A percentile compares a stretch with the other conserved stretches of the same genome.
phyloP scores from a whole-genome alignment of 2,888 invertebrate genomes.

The Diogma glabrata region DNA sequence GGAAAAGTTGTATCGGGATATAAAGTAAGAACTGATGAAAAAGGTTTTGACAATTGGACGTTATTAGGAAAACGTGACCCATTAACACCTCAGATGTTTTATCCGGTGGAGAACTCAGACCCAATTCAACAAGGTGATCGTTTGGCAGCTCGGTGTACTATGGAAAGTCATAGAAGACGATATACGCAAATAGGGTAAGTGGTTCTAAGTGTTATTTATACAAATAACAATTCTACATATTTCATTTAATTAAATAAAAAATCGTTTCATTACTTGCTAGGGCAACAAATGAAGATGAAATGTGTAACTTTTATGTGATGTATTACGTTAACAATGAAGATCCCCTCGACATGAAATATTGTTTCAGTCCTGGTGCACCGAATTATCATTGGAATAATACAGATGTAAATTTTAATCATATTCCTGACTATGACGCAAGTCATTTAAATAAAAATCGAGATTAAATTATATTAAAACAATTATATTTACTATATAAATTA shows the following conservation, averaged over 20 bases:
- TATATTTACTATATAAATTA: no score
- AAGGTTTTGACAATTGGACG: constrained; percentile 59
- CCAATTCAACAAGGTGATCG: constrained; percentile 59
- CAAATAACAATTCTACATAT: not conserved
- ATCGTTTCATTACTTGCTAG: constrained; percentile 34
- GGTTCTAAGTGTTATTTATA: not conserved
- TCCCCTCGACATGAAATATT: constrained; percentile 67
- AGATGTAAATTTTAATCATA: constrained; percentile 53
- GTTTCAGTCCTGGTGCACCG: constrained; percentile 77
- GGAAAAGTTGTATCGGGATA: constrained; percentile 81
- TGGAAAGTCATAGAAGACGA: constrained; percentile 59
- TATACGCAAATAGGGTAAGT: constrained; percentile 63
- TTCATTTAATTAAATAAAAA: no score
- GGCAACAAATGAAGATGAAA: constrained; percentile 77
- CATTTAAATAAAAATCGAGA: not conserved
- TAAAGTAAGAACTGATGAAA: constrained; percentile 45
- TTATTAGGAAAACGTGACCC: constrained; percentile 80
- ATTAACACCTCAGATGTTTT: constrained; percentile 88
- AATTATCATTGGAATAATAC: constrained; percentile 65
- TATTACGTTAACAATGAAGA: constrained; percentile 72
- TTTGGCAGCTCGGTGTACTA: constrained; percentile 84
- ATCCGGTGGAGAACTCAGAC: constrained; percentile 54
- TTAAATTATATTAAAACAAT: not conserved
- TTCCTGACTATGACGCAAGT: constrained; percentile 61
- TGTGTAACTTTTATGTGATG: constrained; percentile 95